Conservation (phyloP, 2,797 vertebrate species). For the Channa striata region DNA sequence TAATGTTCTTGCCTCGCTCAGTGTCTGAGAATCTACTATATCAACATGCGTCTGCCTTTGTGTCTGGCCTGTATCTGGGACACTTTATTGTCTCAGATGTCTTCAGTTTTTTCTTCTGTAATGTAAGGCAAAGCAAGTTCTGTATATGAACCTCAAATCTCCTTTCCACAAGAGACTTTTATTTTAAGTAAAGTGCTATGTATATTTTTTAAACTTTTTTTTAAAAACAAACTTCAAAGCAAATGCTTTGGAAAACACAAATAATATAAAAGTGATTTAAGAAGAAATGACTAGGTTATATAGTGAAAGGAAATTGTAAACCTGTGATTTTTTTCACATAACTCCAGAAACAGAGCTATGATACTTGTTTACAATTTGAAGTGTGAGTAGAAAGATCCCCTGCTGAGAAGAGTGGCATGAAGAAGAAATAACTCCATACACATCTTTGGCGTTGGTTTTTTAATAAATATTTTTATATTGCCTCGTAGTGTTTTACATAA, state of each 20-base stretch:
- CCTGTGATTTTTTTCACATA: not conserved
- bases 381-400: not conserved
- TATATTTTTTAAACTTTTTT: too few relatives aligned
- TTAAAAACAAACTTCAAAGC: not conserved
- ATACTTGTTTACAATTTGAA: constrained; percentile 39
- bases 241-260: not conserved
- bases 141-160: not conserved
- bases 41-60: not conserved
- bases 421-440: not conserved
- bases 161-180: not conserved
- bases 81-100: not conserved
- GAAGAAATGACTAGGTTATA: not conserved
- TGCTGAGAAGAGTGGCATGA: constrained; percentile 23
- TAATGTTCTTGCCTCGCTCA: constrained; percentile 19
- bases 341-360: not conserved
- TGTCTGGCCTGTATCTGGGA: not conserved
- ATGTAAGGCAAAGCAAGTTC: not conserved
- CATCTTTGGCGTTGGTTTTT: not conserved
- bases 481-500: too few relatives aligned
- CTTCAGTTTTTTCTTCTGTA: not conserved
- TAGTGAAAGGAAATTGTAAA: constrained; percentile 1
- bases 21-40: constrained; percentile 4
- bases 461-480: too few relatives aligned
- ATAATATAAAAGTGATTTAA: not conserved
- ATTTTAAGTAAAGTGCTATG: not conserved